These are phyloP conservation scores for Sylvilagus floridanus DNA, from an alignment of 2,797 vertebrate species.

Conservation along the genomic window DNA sequence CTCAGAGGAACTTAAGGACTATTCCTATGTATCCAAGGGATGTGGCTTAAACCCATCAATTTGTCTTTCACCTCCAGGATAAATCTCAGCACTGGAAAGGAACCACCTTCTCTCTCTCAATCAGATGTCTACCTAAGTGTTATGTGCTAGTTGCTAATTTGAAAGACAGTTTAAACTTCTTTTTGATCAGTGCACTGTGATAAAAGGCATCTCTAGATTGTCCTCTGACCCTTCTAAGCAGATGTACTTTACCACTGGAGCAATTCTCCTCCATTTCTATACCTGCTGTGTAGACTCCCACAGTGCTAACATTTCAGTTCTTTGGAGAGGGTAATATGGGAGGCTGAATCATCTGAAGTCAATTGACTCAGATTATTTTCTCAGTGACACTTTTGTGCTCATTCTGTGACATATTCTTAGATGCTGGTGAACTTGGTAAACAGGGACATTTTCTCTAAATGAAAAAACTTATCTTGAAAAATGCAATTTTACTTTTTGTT, in stretches of 20 bases:
- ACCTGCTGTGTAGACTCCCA: constrained; percentile 65
- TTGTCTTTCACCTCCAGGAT: background rate
- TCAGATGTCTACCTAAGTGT: background rate
- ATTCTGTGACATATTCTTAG: constrained; percentile 70
- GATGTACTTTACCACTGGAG: constrained; percentile 63
- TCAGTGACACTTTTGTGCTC: constrained; percentile 82
- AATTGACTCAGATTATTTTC: constrained; percentile 84
- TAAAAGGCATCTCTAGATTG: constrained; percentile 77
- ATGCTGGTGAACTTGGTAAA: constrained; percentile 79
- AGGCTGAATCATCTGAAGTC: constrained; percentile 81
- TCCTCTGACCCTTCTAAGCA: constrained; percentile 78
- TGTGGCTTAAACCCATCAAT: background rate
- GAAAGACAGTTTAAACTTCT: constrained; percentile 76
- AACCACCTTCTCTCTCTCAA: constrained; percentile 29
- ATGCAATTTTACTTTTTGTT: constrained; percentile 73
- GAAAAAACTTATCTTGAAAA: constrained; percentile 64
- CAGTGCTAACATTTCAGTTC: constrained; percentile 79
- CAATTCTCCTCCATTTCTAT: constrained; percentile 71
- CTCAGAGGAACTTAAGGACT: background rate
- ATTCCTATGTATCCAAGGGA: background rate
- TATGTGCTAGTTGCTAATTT: constrained; percentile 69
- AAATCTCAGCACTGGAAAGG: background rate
- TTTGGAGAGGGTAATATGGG: constrained; percentile 84
- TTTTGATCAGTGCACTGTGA: constrained; percentile 62
- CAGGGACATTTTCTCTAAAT: constrained; percentile 60